phyloP scores from a whole-genome alignment of 2,113 vertebrate genomes.

The Ctenomys sociabilis region DNA sequence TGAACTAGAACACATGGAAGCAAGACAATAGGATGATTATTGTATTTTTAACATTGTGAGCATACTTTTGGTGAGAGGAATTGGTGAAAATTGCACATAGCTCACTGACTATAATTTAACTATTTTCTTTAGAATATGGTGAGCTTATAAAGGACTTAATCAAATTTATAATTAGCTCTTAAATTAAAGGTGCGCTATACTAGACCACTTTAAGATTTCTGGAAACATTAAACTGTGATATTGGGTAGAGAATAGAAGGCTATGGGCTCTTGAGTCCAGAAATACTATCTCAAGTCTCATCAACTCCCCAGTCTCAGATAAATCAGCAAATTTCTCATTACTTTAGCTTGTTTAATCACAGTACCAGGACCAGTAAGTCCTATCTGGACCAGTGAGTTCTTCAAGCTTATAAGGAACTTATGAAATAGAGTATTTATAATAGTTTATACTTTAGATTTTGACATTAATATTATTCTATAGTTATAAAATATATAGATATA shows the following conservation, averaged over 20 bases:
- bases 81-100: not conserved
- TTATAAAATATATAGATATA: not conserved
- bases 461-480: not conserved
- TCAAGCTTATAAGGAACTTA: not conserved
- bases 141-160: not conserved
- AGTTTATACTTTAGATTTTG: not conserved
- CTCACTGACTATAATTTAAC: not conserved
- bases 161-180: not conserved
- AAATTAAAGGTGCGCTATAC: not conserved
- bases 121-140: not conserved
- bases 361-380: not conserved
- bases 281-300: not conserved
- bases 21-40: not conserved
- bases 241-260: not conserved
- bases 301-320: not conserved
- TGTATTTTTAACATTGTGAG: not conserved
- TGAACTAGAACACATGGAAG: slow-evolving; percentile 11
- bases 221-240: not conserved
- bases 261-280: not conserved
- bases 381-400: too few relatives aligned
- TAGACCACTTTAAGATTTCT: not conserved
- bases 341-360: slow-evolving; percentile 6
- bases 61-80: not conserved
- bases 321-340: not conserved
- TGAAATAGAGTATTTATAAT: not conserved